phyloP scores from a whole-genome alignment of 2,113 vertebrate genomes.

The Picathartes gymnocephalus region DNA sequence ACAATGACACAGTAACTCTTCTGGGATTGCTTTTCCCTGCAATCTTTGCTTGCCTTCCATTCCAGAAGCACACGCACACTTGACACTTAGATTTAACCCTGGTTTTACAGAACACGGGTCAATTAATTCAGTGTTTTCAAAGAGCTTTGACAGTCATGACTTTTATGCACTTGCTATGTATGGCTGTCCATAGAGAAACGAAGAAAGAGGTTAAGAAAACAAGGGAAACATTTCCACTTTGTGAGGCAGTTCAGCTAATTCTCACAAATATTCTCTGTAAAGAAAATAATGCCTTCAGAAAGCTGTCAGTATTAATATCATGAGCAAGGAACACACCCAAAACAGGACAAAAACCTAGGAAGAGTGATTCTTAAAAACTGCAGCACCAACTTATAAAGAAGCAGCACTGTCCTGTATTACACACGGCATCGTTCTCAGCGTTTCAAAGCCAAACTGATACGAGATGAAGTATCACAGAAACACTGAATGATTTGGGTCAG shows the following conservation, averaged over 20 bases:
- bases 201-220: neutral
- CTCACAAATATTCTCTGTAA: rapidly evolving
- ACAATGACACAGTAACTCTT: neutral
- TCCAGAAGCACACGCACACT: neutral
- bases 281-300: neutral
- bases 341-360: neutral
- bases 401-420: rapidly evolving
- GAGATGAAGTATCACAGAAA: neutral
- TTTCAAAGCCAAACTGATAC: rapidly evolving
- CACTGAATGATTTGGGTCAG: rapidly evolving
- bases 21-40: neutral
- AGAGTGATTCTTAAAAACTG: neutral
- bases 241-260: neutral
- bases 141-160: neutral
- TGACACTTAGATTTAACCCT: neutral
- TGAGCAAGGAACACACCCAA: rapidly evolving
- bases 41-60: neutral
- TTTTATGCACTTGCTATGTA: neutral
- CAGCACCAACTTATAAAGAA: neutral
- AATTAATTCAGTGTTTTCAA: neutral
- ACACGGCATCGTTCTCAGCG: rapidly evolving
- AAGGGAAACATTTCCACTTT: neutral
- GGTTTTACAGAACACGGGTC: neutral
- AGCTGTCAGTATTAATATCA: rapidly evolving
- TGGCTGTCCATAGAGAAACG: neutral